These are phyloP conservation scores for Sus scrofa DNA, from an alignment of 2,113 vertebrate species.

Conservation along the genomic window T2T-Sscrofa CM000830.6:126674501-126675000, in stretches of 20 bases:
- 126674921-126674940: not conserved
- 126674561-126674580: too few species aligned
- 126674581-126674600: too few species aligned
- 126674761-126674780: not conserved
- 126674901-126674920: not conserved
- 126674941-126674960: not conserved
- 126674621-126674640: not conserved
- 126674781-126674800: not conserved
- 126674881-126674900: not conserved
- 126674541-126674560: too few species aligned
- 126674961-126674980: not conserved
- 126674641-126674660: not conserved
- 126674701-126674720: too few species aligned
- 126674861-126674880: not conserved
- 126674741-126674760: not conserved
- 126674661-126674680: not conserved
- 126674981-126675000: not conserved
- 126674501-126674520: too few species aligned
- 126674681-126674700: not conserved
- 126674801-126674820: not conserved
- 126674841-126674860: not conserved
- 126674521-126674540: too few species aligned
- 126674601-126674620: not conserved
- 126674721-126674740: not conserved
- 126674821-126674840: not conserved